Evolutionary conservation across 2,797 vertebrate species (phyloP).

Genomic region (Xenentodon cancila): DNA sequence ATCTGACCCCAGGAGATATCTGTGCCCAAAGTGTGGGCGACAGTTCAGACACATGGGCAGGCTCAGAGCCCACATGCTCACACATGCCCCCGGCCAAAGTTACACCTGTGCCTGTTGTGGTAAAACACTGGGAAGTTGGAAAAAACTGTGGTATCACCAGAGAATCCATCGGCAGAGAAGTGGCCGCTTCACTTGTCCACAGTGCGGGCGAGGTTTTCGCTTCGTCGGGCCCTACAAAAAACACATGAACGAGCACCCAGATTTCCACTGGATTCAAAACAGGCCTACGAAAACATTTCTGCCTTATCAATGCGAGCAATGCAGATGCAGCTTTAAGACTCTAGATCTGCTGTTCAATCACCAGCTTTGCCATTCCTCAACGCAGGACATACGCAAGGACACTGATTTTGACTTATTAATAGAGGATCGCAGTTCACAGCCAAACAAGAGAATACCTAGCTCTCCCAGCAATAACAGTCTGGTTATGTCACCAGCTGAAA

Average conservation of each 20-base stretch:
- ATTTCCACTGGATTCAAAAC: slow-evolving; percentile 68
- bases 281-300: slow-evolving; percentile 60
- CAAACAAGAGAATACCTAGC: slow-evolving; percentile 3
- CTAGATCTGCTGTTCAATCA: slow-evolving; percentile 80
- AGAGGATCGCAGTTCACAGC: slow-evolving; percentile 29
- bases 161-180: slow-evolving; percentile 77
- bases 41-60: slow-evolving; percentile 81
- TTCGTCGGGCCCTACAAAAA: slow-evolving; percentile 75
- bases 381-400: slow-evolving; percentile 40
- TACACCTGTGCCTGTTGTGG: slow-evolving; percentile 80
- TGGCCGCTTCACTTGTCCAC: slow-evolving; percentile 80
- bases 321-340: slow-evolving; percentile 75
- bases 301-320: slow-evolving; percentile 83
- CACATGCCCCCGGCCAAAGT: slow-evolving; percentile 67
- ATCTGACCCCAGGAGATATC: slow-evolving; percentile 81
- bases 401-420: slow-evolving; percentile 37
- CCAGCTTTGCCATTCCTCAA: slow-evolving; percentile 77
- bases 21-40: slow-evolving; percentile 80
- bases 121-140: slow-evolving; percentile 79
- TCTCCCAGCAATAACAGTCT: background rate
- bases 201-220: slow-evolving; percentile 79
- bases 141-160: slow-evolving; percentile 83
- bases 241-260: slow-evolving; percentile 81
- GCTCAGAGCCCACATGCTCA: slow-evolving; percentile 85
- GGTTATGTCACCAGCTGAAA: background rate